Percentiles rank a stretch among this genome's conserved stretches.
These are phyloP conservation scores for Pavo muticus DNA, from an alignment of 2,113 vertebrate species.

Conservation along the genomic window DNA sequence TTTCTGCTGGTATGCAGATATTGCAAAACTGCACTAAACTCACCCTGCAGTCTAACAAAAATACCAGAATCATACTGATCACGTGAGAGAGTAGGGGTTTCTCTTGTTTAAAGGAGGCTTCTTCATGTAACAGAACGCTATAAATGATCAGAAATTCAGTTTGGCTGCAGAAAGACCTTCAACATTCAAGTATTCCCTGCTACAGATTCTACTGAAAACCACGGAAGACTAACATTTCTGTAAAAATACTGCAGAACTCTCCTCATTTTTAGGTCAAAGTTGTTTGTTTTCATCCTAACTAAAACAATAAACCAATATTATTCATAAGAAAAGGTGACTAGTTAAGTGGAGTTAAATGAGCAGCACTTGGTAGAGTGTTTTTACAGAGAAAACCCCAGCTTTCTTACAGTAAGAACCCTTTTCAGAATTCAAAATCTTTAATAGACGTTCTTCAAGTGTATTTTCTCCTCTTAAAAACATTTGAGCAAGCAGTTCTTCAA, in stretches of 20 bases:
- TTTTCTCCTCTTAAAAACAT: slow-evolving; percentile 16
- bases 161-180: not conserved
- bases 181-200: not conserved
- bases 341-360: not conserved
- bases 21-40: not conserved
- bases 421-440: slow-evolving; percentile 14
- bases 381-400: not conserved
- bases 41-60: not conserved
- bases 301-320: not conserved
- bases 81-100: not conserved
- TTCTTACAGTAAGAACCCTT: not conserved
- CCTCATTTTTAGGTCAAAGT: not conserved
- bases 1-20: not conserved
- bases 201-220: not conserved
- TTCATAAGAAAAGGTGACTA: not conserved
- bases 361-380: not conserved
- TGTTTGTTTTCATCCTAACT: not conserved
- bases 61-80: not conserved
- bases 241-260: not conserved
- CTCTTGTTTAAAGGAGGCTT: not conserved
- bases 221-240: not conserved
- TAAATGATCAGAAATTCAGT: not conserved
- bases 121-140: not conserved
- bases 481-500: slow-evolving; percentile 14
- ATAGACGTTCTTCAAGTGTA: not conserved